Percentiles rank a stretch among this genome's conserved stretches.
Evolutionary conservation across 2,113 vertebrate genomes (phyloP).

Genomic region (Ginglymostoma cirratum): DNA sequence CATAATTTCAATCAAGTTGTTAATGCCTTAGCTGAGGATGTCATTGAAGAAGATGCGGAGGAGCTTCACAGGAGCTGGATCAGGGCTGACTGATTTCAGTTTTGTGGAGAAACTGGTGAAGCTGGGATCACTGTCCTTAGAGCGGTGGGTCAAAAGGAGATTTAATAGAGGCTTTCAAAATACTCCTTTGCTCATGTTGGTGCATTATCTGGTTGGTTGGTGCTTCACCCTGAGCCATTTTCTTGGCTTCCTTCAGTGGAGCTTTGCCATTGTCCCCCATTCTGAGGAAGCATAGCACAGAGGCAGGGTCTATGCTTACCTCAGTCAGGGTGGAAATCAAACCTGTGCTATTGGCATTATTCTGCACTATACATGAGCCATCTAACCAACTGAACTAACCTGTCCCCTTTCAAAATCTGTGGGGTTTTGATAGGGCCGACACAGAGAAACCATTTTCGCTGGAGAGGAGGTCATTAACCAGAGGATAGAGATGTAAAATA

Average conservation of each 20-base stretch:
- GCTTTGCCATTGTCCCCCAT: too few relatives aligned
- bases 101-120: neutral
- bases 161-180: neutral
- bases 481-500: neutral
- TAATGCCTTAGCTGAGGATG: neutral
- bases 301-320: too few relatives aligned
- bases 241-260: too few relatives aligned
- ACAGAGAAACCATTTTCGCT: neutral
- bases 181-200: neutral
- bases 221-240: too few relatives aligned
- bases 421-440: neutral
- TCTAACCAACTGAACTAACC: too few relatives aligned
- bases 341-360: neutral
- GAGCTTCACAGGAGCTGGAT: neutral
- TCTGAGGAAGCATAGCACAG: too few relatives aligned
- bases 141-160: neutral
- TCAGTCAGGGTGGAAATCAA: neutral
- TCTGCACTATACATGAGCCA: too few relatives aligned
- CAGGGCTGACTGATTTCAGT: neutral
- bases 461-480: neutral
- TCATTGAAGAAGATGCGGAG: neutral
- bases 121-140: neutral
- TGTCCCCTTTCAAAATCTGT: too few relatives aligned
- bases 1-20: neutral
- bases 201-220: too few relatives aligned